These are phyloP conservation scores for Leuctra nigra DNA, from an alignment of 2,888 invertebrate species.

Conservation along the genomic window DNA sequence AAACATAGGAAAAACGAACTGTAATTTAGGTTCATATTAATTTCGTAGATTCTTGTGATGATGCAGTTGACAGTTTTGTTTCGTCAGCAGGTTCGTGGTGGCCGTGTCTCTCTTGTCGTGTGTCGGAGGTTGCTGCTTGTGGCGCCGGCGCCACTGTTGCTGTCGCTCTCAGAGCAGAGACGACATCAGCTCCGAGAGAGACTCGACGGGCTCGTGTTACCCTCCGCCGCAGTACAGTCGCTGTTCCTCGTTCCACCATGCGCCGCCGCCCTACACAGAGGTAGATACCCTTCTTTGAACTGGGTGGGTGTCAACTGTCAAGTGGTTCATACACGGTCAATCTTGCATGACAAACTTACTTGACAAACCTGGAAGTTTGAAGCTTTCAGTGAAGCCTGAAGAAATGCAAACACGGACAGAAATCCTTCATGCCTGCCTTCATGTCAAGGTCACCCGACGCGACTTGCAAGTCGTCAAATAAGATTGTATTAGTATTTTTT, in stretches of 20 bases:
- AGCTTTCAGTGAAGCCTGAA: no score
- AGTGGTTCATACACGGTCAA: no score
- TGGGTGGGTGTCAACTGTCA: background rate
- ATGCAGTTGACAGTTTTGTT: no score
- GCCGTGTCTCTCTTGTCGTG: constrained; percentile 62
- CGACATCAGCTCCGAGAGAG: constrained; percentile 61
- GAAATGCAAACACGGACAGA: no score
- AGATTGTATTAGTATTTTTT: background rate
- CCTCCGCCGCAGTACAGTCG: constrained; percentile 79
- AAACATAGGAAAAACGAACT: no score
- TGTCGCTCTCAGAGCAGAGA: constrained; percentile 39
- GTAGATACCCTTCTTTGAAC: constrained; percentile 42
- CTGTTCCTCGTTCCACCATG: constrained; percentile 75
- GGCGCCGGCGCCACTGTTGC: constrained; percentile 43
- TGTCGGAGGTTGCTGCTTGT: constrained; percentile 60
- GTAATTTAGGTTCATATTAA: no score
- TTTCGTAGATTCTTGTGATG: no score
- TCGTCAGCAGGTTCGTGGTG: constrained; percentile 58
- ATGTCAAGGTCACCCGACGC: no score
- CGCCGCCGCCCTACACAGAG: constrained; percentile 80
- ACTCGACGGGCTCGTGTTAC: constrained; percentile 73
- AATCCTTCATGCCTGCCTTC: no score
- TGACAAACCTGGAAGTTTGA: no score
- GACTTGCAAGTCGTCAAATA: background rate
- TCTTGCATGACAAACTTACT: no score